Conservation (phyloP, 2,888 invertebrate species). For the Pristionchus entomophagus region DNA sequence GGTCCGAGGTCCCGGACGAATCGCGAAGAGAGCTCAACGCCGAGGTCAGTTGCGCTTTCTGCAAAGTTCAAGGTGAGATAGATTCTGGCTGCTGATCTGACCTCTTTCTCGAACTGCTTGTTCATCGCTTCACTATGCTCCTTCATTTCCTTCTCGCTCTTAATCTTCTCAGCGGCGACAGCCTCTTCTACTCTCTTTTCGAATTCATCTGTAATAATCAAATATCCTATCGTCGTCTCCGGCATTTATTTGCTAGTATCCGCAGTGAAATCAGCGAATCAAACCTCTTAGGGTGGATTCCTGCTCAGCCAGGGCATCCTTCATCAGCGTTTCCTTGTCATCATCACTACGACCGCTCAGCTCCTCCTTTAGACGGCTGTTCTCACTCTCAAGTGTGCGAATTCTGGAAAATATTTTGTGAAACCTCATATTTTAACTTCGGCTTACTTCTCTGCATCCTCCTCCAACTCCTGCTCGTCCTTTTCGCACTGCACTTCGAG, state of each 20-base stretch:
- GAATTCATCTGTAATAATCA: conserved; percentile 10
- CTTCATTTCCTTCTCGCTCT: conserved; percentile 44
- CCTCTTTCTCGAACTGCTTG: conserved; percentile 42
- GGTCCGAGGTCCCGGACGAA: conserved; percentile 33
- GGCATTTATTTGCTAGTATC: no score
- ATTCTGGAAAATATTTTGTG: not conserved
- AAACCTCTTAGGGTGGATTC: conserved; percentile 38
- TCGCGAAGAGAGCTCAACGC: not conserved
- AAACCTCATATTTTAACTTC: not conserved
- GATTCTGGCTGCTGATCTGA: not conserved
- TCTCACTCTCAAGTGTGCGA: conserved; percentile 53
- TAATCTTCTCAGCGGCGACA: conserved; percentile 23
- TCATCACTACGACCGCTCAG: conserved; percentile 52
- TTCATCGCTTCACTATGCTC: conserved; percentile 38
- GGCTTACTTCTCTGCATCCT: conserved; percentile 48
- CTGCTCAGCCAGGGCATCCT: conserved; percentile 47
- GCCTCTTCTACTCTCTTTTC: conserved; percentile 46
- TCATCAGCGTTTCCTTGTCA: conserved; percentile 52
- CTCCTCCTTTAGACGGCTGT: conserved; percentile 53
- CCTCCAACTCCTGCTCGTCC: conserved; percentile 49
- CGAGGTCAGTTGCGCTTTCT: not conserved
- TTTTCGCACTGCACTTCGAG: conserved; percentile 49
- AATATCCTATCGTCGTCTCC: not conserved
- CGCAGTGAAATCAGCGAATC: not conserved
- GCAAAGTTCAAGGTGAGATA: not conserved